These are phyloP conservation scores for Acrobeloides nanus DNA, from an alignment of 2,888 invertebrate species.

Conservation along the genomic window DNA sequence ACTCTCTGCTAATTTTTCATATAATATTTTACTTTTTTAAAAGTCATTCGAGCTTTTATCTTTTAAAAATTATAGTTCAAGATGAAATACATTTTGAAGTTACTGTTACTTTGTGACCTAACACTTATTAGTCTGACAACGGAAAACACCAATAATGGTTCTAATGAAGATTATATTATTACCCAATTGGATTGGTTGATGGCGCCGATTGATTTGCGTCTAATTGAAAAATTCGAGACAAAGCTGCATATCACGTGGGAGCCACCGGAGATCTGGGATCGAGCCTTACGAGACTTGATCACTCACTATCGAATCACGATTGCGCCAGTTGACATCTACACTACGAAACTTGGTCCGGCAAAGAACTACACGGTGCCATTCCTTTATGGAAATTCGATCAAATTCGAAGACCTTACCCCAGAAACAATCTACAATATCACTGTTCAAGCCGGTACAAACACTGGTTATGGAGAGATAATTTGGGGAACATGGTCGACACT, in stretches of 20 bases:
- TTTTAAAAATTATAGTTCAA: too few species aligned
- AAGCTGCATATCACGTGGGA: slow-evolving; percentile 53
- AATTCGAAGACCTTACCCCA: slow-evolving; percentile 47
- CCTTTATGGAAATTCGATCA: slow-evolving; percentile 45
- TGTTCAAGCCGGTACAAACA: slow-evolving; percentile 52
- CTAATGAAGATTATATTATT: too few species aligned
- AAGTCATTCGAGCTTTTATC: too few species aligned
- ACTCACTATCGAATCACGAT: slow-evolving; percentile 53
- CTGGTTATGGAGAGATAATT: slow-evolving; percentile 49
- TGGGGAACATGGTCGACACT: slow-evolving; percentile 54
- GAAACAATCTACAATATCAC: slow-evolving; percentile 54
- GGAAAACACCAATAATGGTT: too few species aligned
- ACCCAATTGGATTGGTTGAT: too few species aligned
- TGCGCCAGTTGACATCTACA: slow-evolving; percentile 44
- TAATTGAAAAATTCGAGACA: slow-evolving; percentile 52
- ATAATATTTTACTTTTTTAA: too few species aligned
- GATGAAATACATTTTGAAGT: too few species aligned
- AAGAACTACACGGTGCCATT: slow-evolving; percentile 52
- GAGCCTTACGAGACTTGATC: slow-evolving; percentile 43
- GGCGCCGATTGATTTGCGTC: slow-evolving; percentile 50
- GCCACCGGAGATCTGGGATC: slow-evolving; percentile 49
- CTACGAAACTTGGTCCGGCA: too few species aligned
- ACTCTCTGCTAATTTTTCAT: too few species aligned
- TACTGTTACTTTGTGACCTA: too few species aligned
- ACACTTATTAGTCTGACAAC: too few species aligned